Evolutionary conservation across 2,888 invertebrate genomes (phyloP).

Genomic region (Ypsolopha sequella): DNA sequence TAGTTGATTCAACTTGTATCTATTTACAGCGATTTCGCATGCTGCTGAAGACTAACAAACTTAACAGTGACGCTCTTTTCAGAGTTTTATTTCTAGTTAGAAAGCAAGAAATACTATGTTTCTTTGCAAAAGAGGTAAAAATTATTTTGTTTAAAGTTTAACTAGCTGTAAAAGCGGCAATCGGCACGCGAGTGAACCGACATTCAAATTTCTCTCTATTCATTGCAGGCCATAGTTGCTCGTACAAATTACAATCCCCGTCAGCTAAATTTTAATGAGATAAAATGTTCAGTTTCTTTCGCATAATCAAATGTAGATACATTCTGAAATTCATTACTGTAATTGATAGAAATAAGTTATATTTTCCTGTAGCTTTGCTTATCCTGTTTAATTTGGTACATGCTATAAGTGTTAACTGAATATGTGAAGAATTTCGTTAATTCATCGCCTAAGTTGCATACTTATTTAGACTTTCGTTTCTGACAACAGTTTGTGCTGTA

Average conservation of each 20-base stretch:
- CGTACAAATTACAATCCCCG: not conserved
- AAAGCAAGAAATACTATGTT: no score
- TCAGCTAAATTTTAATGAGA: not conserved
- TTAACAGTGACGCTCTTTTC: no score
- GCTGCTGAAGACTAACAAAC: no score
- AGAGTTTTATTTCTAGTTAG: no score
- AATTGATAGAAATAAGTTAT: not conserved
- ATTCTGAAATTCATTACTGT: not conserved
- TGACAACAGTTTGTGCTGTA: not conserved
- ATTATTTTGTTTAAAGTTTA: no score
- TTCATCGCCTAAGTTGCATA: not conserved
- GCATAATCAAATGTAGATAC: not conserved
- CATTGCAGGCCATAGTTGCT: not conserved
- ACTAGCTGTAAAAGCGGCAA: constrained; percentile 4
- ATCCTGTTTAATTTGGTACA: not conserved
- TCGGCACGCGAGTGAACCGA: constrained; percentile 3
- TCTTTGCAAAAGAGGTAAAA: no score
- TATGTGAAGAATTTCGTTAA: no score
- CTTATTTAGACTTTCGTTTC: not conserved
- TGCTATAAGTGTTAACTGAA: no score
- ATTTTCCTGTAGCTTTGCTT: no score
- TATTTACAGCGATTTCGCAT: no score
- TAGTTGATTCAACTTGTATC: constrained; percentile 3
- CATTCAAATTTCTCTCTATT: constrained; percentile 6
- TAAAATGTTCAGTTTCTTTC: not conserved